Base-by-base conservation (phyloP, 2,797 vertebrate genomes). In the Arctocebus calabarensis region DNA sequence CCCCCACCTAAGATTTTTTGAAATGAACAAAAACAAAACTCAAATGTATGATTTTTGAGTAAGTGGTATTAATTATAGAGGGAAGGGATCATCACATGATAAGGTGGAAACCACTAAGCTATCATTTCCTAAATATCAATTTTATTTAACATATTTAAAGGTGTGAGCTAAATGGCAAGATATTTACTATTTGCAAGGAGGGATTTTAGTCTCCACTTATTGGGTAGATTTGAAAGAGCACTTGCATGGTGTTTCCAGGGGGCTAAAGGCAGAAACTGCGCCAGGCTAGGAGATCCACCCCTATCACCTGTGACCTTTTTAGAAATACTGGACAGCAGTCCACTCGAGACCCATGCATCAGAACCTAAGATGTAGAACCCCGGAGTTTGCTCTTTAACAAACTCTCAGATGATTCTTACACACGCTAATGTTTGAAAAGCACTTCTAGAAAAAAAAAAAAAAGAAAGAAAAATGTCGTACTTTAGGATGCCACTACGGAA, bases 401-500 rank as follows among this genome's bases (percentile, higher is more conserved):
- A 23, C 45, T 85, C 40, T 66, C 48, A 77, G 32, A 34, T 81
- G 43, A 68, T 71, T 85, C 32, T 40, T 52, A 59, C 11, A 3
- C 16, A 52, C 37, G 27, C 14, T n/a, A 34, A 87, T 29, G 20
- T 88, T 64, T 90, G 29, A 70, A 61, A 71, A 95, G 43, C 25
- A 57, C 5, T 77, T 66, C 27, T 59, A 57, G 70, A 5, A 5
- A n/a, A 7, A n/a, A 19, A 7, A 14, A 66, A 66, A 78, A 66
- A 66, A 83, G 34, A 88, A n/a, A n/a, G n/a, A n/a, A n/a, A n/a
- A n/a, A n/a, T n/a, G n/a, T n/a, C n/a, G n/a, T n/a, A n/a, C n/a
- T n/a, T n/a, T n/a, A n/a, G n/a, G n/a, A n/a, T 97, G 96, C 88
- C 93, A 97, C 34, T 86, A 96, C 37, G 97, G 94, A 97, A 97